phyloP scores from a whole-genome alignment of 2,797 vertebrate genomes.

The Manis crassicaudata region DNA sequence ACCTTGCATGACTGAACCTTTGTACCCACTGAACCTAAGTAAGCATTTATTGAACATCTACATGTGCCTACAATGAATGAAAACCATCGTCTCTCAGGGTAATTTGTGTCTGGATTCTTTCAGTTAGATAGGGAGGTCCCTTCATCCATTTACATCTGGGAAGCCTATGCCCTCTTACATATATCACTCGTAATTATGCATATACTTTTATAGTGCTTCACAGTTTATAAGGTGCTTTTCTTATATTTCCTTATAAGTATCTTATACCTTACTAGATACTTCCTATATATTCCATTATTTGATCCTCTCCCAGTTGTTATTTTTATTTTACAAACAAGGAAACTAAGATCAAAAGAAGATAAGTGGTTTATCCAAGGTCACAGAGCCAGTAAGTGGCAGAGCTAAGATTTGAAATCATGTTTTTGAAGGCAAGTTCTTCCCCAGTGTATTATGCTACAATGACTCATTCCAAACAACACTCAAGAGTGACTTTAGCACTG shows the following conservation, averaged over 20 bases:
- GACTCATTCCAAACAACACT: background rate
- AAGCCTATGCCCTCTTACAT: background rate
- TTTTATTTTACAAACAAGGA: constrained; percentile 40
- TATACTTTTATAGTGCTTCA: background rate
- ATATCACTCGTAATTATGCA: background rate
- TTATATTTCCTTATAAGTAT: background rate
- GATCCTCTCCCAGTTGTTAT: background rate
- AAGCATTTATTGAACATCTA: background rate
- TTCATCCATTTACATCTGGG: background rate
- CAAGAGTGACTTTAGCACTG: background rate
- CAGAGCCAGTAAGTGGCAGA: background rate
- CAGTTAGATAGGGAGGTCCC: too few species aligned
- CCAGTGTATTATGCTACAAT: background rate
- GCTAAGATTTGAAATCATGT: background rate
- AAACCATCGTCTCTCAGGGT: background rate
- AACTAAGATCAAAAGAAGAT: background rate
- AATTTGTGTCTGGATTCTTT: background rate
- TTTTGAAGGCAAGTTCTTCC: constrained; percentile 37
- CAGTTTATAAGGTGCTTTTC: background rate
- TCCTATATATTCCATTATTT: background rate
- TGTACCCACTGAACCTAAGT: background rate
- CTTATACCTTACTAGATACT: background rate
- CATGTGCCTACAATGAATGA: background rate
- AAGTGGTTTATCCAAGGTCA: constrained; percentile 18
- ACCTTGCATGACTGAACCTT: background rate